Base-by-base conservation (phyloP, 2,113 vertebrate genomes). In the Pangasianodon hypophthalmus region DNA sequence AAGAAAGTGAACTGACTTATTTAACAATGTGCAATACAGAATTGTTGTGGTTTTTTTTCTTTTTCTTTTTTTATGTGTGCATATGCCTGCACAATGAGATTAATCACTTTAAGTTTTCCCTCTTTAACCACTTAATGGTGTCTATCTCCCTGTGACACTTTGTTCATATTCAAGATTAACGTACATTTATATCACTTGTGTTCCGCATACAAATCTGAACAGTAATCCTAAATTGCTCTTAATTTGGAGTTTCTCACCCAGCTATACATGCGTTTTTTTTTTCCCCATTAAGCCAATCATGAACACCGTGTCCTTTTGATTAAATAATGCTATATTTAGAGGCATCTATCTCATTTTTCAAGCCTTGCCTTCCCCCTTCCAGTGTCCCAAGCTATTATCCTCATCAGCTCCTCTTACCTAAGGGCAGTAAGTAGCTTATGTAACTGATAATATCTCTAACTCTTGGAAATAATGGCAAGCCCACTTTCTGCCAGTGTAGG, bases 341-440 rank as follows among this genome's bases (percentile, higher is more conserved):
- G 19, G 41, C 75, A 84, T 16, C 82, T 62, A 41, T 56, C 32
- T 41, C 1, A 75, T 75, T 75, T 75, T 80, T 50, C 46, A 50
- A 81, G 13, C 77, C 11, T 0, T 52, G 14, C 4, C 24, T 79
- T 24, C 41, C 8, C 52, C 52, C 16, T 58, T 21, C 18, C 52
- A 80, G 4, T 80, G 26, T 60, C 83, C 56, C 21, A 44, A 46
- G 83, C 41, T 84, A 44, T 84, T 84, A 84, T 84, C 32, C 56
- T 85, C 58, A 85, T 64, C 37, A 46, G 11, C 4, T 4, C 32
- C 54, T 14, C 37, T 85, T 84, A 16, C 9, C 32, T 46, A 44
- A 58, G 24, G 21, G 73, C 8, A 77, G 3, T 24, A 84, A 84
- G 52, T 11, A 46, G 18, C n/a, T 84, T 84, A 84, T 19, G 5